Percentiles rank a stretch among this genome's conserved stretches.
phyloP scores from a whole-genome alignment of 2,888 invertebrate species.

The Zygothrica quintamaculata region DNA sequence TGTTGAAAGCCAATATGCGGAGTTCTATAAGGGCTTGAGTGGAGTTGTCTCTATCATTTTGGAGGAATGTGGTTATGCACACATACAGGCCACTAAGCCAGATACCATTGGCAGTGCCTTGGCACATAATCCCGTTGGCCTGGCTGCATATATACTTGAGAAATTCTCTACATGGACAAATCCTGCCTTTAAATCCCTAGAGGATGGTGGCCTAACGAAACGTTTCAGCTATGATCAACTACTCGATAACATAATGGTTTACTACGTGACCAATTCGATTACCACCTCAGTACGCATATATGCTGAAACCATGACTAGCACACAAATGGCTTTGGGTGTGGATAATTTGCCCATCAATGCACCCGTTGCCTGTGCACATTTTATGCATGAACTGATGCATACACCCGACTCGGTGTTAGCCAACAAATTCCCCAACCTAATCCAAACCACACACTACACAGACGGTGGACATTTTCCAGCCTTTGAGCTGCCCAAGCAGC shows the following conservation, averaged over 20 bases:
- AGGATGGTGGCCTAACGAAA: constrained; percentile 88
- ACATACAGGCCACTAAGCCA: constrained; percentile 94
- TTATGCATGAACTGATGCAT: constrained; percentile 88
- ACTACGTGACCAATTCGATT: constrained; percentile 90
- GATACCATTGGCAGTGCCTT: constrained; percentile 90
- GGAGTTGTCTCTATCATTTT: constrained; percentile 65
- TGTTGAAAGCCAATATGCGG: constrained; percentile 85
- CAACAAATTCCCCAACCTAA: constrained; percentile 87
- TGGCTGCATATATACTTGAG: constrained; percentile 95
- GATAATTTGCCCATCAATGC: constrained; percentile 87
- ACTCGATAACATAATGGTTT: constrained; percentile 92
- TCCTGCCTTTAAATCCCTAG: constrained; percentile 84
- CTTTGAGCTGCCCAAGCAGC: constrained; percentile 89
- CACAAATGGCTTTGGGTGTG: constrained; percentile 60
- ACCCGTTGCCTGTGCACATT: constrained; percentile 90
- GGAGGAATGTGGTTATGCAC: constrained; percentile 87
- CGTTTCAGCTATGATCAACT: constrained; percentile 85
- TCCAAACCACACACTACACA: constrained; percentile 88
- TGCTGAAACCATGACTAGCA: constrained; percentile 86
- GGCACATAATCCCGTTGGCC: constrained; percentile 88
- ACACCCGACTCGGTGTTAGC: constrained; percentile 87
- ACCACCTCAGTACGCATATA: constrained; percentile 90
- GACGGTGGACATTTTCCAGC: constrained; percentile 95
- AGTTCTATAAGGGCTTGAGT: constrained; percentile 85
- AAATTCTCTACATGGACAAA: constrained; percentile 92